Base-by-base conservation (phyloP, 2,888 invertebrate species). In the Amphipoea lucens region DNA sequence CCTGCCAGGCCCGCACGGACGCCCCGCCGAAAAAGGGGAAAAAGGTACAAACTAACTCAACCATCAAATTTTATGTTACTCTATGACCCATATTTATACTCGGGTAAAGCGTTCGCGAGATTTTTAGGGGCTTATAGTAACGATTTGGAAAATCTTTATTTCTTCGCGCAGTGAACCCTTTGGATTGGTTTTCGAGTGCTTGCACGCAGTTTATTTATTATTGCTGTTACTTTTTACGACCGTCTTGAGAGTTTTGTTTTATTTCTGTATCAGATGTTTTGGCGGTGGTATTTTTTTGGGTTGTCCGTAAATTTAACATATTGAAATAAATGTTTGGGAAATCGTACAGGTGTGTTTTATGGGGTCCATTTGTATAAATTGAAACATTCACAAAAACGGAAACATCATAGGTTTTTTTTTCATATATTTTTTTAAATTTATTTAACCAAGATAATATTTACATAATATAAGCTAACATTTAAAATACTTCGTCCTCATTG, bases 1-100 rank as follows among this genome's bases (percentile, higher is more conserved):
- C 82, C 90, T 97, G 88, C 95, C 97, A 83, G 94, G 97, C 93
- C 90, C 97, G 85, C 94, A 97, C 95, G 94, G 97, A 90, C 94
- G 96, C 87, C 97, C 98, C 75, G 98, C 98, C 17, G 98, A 98
- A 91, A 98, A 98, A 94, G 98, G 98, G 79, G 98, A 98, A 90
- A 98, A 98, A 95, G 98, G 98, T 93, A 97, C 92, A 90, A 94
- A 94, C 92, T 93, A 94, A 95, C 95, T 96, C 94, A 94, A 94
- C 96, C 96, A 96, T 96, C 94, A 96, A 97, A 96, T 96, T 96
- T 96, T 96, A 97, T 96, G 95, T 94, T 94, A 91, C 94, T 94
- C 94, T 95, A 95, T 95, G 94, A 94, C 94, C 95, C 93, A 95
- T 96, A 96, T 96, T 96, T 96, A 96, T 95, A 92, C 94, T 92